These are phyloP conservation scores for Solenodon paradoxus DNA, from an alignment of 2,113 vertebrate species.

Conservation along the genomic window DNA sequence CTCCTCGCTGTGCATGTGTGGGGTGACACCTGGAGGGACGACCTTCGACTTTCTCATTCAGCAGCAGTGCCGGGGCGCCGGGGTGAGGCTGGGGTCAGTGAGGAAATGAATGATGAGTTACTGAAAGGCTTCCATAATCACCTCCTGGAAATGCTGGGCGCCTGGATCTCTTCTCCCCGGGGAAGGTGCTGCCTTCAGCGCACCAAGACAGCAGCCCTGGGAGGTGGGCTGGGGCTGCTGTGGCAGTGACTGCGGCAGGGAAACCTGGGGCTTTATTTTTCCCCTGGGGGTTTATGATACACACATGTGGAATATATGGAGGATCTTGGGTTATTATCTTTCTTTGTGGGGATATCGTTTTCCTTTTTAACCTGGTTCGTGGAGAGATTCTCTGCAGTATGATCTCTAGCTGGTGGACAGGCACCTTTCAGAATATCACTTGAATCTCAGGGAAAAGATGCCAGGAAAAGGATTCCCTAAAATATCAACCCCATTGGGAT, in stretches of 20 bases:
- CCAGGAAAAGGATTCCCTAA: not conserved
- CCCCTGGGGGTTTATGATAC: slow-evolving; percentile 50
- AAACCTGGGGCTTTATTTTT: slow-evolving; percentile 50
- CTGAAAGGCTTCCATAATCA: slow-evolving; percentile 57
- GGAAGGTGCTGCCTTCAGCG: slow-evolving; percentile 25
- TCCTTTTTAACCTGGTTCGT: slow-evolving; percentile 32
- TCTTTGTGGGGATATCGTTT: slow-evolving; percentile 55
- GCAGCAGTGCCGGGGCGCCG: not conserved
- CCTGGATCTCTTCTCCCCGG: not conserved
- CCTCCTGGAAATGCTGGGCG: not conserved
- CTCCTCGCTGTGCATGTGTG: not conserved
- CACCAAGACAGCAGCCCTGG: not conserved
- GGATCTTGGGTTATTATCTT: slow-evolving; percentile 55
- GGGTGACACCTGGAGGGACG: slow-evolving; percentile 25
- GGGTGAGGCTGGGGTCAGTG: slow-evolving; percentile 60
- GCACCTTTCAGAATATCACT: not conserved
- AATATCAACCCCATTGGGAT: not conserved
- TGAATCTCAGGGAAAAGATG: not conserved
- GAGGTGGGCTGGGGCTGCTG: slow-evolving; percentile 1
- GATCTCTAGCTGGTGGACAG: not conserved
- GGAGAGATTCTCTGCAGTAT: not conserved
- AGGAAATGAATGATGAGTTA: slow-evolving; percentile 60
- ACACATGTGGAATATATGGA: slow-evolving; percentile 47
- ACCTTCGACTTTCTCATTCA: not conserved
- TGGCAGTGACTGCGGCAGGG: not conserved